phyloP scores from a whole-genome alignment of 92 coral and sea anemone genomes.

The Epizoanthus fatuus region DNA sequence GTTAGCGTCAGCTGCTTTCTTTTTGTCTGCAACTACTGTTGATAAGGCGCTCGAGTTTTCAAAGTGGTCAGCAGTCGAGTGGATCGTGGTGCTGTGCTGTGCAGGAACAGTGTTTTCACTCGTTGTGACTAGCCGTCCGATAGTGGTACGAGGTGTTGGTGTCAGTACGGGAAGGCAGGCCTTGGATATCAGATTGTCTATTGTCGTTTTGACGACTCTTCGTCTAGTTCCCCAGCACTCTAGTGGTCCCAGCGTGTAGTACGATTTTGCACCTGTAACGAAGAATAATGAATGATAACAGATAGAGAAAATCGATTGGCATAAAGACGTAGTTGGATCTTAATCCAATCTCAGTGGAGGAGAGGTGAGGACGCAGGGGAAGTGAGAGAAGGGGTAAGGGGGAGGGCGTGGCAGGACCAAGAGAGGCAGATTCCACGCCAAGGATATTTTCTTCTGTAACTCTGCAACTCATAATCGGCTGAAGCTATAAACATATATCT shows the following conservation, averaged over 20 bases:
- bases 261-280: conserved; percentile 50
- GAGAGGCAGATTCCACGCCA: too few relatives aligned
- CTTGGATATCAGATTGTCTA: conserved; percentile 26
- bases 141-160: not conserved
- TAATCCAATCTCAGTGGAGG: too few relatives aligned
- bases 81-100: not conserved
- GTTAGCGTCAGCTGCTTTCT: not conserved
- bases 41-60: not conserved
- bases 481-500: too few relatives aligned
- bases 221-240: conserved; percentile 86
- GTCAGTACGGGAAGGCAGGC: conserved; percentile 55
- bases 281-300: not conserved
- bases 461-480: too few relatives aligned
- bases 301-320: too few relatives aligned
- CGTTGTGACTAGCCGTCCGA: not conserved
- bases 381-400: too few relatives aligned
- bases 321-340: too few relatives aligned
- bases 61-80: not conserved
- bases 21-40: not conserved
- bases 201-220: conserved; percentile 18
- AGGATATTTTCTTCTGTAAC: too few relatives aligned
- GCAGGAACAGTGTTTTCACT: not conserved
- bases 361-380: too few relatives aligned
- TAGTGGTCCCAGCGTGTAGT: conserved; percentile 86
- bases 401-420: too few relatives aligned